Base-by-base conservation (phyloP, 2,113 vertebrate species). In the Cyprinus carpio region DNA sequence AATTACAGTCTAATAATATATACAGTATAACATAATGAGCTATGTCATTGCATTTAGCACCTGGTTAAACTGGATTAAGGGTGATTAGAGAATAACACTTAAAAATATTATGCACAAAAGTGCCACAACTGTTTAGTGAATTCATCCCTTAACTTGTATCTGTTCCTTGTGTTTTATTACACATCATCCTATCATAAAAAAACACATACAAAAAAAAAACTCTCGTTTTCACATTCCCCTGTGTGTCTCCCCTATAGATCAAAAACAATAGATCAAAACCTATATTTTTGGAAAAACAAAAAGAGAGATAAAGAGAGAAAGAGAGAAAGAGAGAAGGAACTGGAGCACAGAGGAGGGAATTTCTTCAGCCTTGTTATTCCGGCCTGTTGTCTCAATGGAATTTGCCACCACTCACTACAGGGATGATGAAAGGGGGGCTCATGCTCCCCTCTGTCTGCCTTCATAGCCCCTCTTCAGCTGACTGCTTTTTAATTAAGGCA, bases 401-500 rank as follows among this genome's bases (percentile, higher is more conserved):
- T 69, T 84, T 78, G 78, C 69, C 76, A 84, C 74, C 20, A 58
- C 12, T 80, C 77, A 67, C 82, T 67, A 82, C 80, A 49, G 54
- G 60, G 85, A 84, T 86, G 82, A 87, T 82, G 86, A 87, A 77
- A 82, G 69, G 72, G 43, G 56, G 69, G 69, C 27, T 46, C 13
- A 40, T 82, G 64, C 29, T 69, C 56, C 75, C 81, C 67, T 46
- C 76, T 76, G 79, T 69, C 65, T 81, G 82, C 82, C 79, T 80
- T 75, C 37, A 51, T 43, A 71, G 84, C 72, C 74, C 74, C 75
- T 89, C 89, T 90, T 86, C 89, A 89, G 89, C 87, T 90, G 79
- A 90, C 77, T 90, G 86, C 81, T 85, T 90, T 90, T 90, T 90
- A 91, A 90, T 91, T 90, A 90, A 87, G 77, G 82, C 72, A 25